Evolutionary conservation across 2,113 vertebrate species (phyloP).

Genomic region (Siniperca chuatsi): DNA sequence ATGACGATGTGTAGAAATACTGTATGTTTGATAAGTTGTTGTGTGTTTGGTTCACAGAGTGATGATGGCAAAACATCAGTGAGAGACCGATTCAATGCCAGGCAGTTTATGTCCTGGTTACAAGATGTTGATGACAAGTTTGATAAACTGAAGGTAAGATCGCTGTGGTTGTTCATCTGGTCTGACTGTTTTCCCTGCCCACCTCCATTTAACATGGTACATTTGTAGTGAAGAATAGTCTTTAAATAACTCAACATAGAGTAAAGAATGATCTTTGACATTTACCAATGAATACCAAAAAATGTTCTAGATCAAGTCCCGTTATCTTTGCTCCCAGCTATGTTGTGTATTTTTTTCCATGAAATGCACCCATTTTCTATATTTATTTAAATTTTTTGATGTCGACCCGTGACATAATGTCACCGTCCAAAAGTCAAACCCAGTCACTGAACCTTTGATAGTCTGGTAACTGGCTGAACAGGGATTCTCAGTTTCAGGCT

Average conservation of each 20-base stretch:
- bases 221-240: neutral
- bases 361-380: neutral
- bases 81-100: slow-evolving; percentile 95
- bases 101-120: slow-evolving; percentile 99
- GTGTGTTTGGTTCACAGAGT: slow-evolving; percentile 79
- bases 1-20: neutral
- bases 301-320: neutral
- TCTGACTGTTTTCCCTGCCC: neutral
- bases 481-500: neutral
- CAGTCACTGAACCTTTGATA: neutral
- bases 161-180: neutral
- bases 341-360: neutral
- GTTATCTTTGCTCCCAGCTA: neutral
- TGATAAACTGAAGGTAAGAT: slow-evolving; percentile 96
- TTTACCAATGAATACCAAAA: neutral
- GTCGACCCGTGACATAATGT: neutral
- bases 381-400: neutral
- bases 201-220: neutral
- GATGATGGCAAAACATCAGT: slow-evolving; percentile 98
- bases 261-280: neutral
- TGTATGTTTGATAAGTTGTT: neutral
- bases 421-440: neutral
- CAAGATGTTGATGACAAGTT: slow-evolving; percentile 99
- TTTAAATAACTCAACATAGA: neutral
- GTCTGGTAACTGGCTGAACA: neutral